Evolutionary conservation across 2,113 vertebrate species (phyloP).

Genomic region (Noturus placidus): DNA sequence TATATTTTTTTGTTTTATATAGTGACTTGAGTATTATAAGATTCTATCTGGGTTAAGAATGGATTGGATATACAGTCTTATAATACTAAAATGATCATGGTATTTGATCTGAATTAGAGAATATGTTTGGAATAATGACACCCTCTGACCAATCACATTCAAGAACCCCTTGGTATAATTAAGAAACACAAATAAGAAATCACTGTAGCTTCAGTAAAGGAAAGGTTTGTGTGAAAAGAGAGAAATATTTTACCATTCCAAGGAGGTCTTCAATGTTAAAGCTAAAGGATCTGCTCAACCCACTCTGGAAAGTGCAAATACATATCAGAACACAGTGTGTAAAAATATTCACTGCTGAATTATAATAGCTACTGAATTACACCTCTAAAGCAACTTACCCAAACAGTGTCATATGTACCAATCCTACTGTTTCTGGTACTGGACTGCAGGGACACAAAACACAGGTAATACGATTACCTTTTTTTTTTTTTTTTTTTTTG

Average conservation of each 20-base stretch:
- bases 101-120: neutral
- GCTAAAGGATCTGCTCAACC: neutral
- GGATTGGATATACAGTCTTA: neutral
- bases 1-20: neutral
- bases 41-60: neutral
- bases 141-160: neutral
- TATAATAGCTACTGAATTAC: neutral
- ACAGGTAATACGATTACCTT: neutral
- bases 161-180: neutral
- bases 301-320: neutral
- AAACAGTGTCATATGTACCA: neutral
- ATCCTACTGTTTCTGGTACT: neutral
- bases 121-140: neutral
- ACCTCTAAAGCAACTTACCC: neutral
- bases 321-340: neutral
- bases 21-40: neutral
- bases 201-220: neutral
- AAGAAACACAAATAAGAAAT: neutral
- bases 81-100: neutral
- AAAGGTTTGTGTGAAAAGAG: neutral
- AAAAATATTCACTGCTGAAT: neutral
- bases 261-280: slow-evolving; percentile 5
- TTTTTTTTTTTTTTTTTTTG: neutral
- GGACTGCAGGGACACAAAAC: neutral
- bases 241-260: neutral